Percentiles rank a stretch among this genome's conserved stretches.
Evolutionary conservation across 2,888 invertebrate species (phyloP).

Genomic region (Apotomis turbidana): DNA sequence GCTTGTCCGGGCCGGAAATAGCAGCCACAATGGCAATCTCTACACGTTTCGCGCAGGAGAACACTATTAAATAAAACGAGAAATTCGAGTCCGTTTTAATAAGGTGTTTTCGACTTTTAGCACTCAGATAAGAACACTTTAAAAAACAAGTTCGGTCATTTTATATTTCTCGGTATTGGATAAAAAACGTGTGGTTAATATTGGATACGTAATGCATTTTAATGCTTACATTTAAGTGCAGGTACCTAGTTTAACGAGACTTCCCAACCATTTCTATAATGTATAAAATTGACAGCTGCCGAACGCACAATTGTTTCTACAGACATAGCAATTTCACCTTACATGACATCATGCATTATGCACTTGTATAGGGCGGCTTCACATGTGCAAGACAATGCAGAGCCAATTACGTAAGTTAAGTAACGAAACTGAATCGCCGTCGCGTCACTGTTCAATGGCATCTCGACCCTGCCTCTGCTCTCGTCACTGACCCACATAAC

Average conservation of each 20-base stretch:
- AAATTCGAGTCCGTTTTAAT: slow-evolving; percentile 22
- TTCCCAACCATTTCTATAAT: neutral
- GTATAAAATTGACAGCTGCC: neutral
- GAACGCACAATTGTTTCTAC: neutral
- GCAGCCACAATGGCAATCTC: slow-evolving; percentile 37
- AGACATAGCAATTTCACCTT: slow-evolving; percentile 3
- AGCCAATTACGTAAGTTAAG: slow-evolving; percentile 67
- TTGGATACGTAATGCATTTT: neutral
- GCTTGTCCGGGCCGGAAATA: slow-evolving; percentile 35
- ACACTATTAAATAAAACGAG: slow-evolving; percentile 28
- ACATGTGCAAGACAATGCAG: slow-evolving; percentile 69
- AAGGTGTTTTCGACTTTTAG: slow-evolving; percentile 29
- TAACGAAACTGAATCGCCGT: slow-evolving; percentile 34
- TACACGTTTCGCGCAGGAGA: slow-evolving; percentile 25
- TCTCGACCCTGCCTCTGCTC: slow-evolving; percentile 79
- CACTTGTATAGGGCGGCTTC: slow-evolving; percentile 43
- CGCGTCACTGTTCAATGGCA: slow-evolving; percentile 73
- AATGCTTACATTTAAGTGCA: neutral
- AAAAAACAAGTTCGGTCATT: neutral
- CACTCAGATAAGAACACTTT: slow-evolving; percentile 7
- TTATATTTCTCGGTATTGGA: neutral
- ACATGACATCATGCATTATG: slow-evolving; percentile 29
- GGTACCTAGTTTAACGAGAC: neutral
- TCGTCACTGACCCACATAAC: slow-evolving; percentile 81
- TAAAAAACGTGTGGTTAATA: neutral